Percentiles rank a stretch among this genome's conserved stretches.
Conservation (phyloP, 2,797 vertebrate species). For the Neostethus bicornis region DNA sequence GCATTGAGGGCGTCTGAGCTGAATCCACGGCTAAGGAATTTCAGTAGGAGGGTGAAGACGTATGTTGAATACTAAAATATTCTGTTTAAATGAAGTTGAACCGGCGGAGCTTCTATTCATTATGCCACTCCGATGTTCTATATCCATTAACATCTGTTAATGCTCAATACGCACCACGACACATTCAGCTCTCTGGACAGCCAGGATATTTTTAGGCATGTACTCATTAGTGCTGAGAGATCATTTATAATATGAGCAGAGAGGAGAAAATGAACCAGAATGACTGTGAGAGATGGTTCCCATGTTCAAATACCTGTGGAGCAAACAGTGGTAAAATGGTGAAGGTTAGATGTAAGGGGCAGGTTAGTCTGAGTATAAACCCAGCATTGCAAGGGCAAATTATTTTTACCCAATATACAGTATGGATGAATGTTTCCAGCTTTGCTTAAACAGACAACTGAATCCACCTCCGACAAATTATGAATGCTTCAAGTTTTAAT, state of each 20-base stretch:
- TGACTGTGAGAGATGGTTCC: slow-evolving; percentile 62
- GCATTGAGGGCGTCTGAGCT: slow-evolving; percentile 22
- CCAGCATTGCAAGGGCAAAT: slow-evolving; percentile 61
- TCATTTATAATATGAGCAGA: slow-evolving; percentile 76
- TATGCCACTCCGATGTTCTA: slow-evolving; percentile 64
- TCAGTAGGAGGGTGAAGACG: slow-evolving; percentile 54
- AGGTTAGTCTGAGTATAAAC: slow-evolving; percentile 63
- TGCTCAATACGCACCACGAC: slow-evolving; percentile 69
- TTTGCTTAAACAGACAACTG: slow-evolving; percentile 42
- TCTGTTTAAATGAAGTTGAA: slow-evolving; percentile 53
- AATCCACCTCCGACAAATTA: slow-evolving; percentile 55
- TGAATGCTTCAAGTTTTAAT: slow-evolving; percentile 31
- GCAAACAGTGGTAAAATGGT: slow-evolving; percentile 29
- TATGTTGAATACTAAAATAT: slow-evolving; percentile 67
- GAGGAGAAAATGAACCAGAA: slow-evolving; percentile 61
- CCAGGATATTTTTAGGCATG: slow-evolving; percentile 80
- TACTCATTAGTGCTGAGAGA: slow-evolving; percentile 80
- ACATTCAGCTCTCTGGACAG: slow-evolving; percentile 70
- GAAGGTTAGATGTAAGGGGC: slow-evolving; percentile 55
- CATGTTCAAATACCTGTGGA: slow-evolving; percentile 69
- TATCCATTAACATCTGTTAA: slow-evolving; percentile 80
- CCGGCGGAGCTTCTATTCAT: slow-evolving; percentile 59
- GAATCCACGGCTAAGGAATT: slow-evolving; percentile 59
- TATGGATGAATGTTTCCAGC: slow-evolving; percentile 23
- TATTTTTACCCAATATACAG: slow-evolving; percentile 60